Conservation (phyloP, 2,888 invertebrate genomes). For the Neelides folsomi region DNA sequence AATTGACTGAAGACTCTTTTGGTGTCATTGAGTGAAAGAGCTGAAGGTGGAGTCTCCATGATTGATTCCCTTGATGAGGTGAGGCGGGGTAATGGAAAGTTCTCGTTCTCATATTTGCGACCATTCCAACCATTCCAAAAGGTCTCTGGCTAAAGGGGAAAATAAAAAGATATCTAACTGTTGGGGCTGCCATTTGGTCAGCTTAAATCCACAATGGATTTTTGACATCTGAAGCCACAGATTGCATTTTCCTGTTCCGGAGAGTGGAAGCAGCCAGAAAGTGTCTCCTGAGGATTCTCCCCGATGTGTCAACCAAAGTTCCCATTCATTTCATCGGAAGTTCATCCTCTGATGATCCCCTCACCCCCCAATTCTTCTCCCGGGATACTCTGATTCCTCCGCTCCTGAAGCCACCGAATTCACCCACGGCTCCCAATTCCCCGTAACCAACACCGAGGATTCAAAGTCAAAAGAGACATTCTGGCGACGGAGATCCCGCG, state of each 20-base stretch:
- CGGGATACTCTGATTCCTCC: neutral
- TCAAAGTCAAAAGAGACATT: neutral
- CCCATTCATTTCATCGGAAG: conserved; percentile 12
- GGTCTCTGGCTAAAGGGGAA: neutral
- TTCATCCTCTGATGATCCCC: neutral
- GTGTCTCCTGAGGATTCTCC: conserved; percentile 27
- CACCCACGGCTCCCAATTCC: neutral
- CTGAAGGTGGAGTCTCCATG: too few relatives aligned
- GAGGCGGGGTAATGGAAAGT: conserved; percentile 1
- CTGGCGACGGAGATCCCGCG: neutral
- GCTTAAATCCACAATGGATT: conserved; percentile 25
- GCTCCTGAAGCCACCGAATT: neutral
- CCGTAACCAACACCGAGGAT: neutral
- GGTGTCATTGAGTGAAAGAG: too few relatives aligned
- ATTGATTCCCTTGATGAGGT: too few relatives aligned
- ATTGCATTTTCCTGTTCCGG: conserved; percentile 33
- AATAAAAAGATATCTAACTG: neutral
- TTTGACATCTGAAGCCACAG: conserved; percentile 31
- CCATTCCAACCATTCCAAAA: neutral
- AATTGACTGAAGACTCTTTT: too few relatives aligned
- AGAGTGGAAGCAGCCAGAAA: conserved; percentile 24
- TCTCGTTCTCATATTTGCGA: conserved; percentile 6
- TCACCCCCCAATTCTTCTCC: neutral
- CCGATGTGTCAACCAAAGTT: conserved; percentile 14
- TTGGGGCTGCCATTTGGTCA: conserved; percentile 25